Evolutionary conservation across 2,113 vertebrate species (phyloP).

Genomic region (Ardeotis arabs): DNA sequence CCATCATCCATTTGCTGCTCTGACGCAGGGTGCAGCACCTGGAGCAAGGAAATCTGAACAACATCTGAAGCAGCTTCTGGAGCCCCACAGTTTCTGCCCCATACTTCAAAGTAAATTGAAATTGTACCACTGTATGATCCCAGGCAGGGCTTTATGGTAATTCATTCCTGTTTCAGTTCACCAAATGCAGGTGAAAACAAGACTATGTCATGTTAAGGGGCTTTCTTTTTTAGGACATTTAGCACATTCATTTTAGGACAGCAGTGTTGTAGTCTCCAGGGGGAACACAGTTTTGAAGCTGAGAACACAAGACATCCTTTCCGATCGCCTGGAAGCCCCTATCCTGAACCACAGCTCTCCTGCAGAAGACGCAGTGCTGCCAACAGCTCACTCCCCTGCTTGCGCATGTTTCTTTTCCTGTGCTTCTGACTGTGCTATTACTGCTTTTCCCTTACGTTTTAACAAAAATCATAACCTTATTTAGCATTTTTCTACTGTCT

Average conservation of each 20-base stretch:
- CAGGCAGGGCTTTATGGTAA: not conserved
- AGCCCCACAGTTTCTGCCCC: not conserved
- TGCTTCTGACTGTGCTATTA: not conserved
- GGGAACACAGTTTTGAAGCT: not conserved
- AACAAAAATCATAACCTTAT: not conserved
- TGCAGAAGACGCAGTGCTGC: not conserved
- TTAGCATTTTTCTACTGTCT: not conserved
- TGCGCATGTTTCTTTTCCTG: fast-evolving
- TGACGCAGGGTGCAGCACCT: fast-evolving
- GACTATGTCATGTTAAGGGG: fast-evolving
- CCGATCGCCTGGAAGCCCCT: not conserved
- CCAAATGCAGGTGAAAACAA: not conserved
- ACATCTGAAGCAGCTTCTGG: not conserved
- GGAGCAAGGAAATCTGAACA: not conserved
- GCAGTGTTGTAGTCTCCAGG: not conserved
- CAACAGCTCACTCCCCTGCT: not conserved
- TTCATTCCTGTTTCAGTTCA: not conserved
- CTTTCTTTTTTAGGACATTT: not conserved
- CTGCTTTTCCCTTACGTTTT: not conserved
- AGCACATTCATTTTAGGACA: not conserved
- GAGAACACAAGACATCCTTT: not conserved
- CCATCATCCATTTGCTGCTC: not conserved
- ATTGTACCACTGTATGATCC: fast-evolving
- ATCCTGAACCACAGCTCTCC: not conserved
- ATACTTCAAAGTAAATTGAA: not conserved